Conservation (phyloP, 1,140 invertebrate genomes). For the Brachionus sp. region DNA sequence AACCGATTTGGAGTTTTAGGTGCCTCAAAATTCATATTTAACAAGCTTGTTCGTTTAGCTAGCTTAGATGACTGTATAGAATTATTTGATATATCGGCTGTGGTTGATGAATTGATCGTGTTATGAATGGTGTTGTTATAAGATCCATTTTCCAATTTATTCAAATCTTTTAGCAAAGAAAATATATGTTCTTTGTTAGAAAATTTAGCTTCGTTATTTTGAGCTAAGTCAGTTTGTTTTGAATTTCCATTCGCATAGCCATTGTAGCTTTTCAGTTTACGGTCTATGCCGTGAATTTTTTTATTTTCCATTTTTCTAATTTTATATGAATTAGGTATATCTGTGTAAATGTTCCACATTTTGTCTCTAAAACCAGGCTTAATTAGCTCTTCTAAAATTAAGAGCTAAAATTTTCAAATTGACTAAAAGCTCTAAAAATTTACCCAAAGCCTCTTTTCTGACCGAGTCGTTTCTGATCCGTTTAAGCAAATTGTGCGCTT, state of each 20-base stretch:
- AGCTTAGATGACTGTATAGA: not conserved
- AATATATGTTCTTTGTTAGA: not conserved
- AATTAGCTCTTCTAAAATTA: slow-evolving; percentile 26
- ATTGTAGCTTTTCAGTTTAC: slow-evolving; percentile 13
- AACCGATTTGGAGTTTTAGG: slow-evolving; percentile 22
- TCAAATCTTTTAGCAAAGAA: slow-evolving; percentile 6
- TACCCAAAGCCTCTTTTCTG: slow-evolving; percentile 36
- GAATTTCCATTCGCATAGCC: not conserved
- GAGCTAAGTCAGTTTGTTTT: not conserved
- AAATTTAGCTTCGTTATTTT: not conserved
- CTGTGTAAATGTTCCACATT: slow-evolving; percentile 37
- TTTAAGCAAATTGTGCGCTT: slow-evolving; percentile 17
- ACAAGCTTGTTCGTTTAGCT: not conserved
- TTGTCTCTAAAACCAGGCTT: slow-evolving; percentile 1
- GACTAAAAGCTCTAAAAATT: not conserved
- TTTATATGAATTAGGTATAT: slow-evolving; percentile 5
- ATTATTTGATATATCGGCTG: not conserved
- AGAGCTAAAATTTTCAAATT: not conserved
- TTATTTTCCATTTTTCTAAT: slow-evolving; percentile 29
- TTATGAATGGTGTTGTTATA: not conserved
- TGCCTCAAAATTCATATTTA: slow-evolving; percentile 17
- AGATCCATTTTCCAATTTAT: not conserved
- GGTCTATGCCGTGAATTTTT: slow-evolving; percentile 25
- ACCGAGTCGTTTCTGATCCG: not conserved
- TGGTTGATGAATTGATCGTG: not conserved